Percentiles rank a stretch among this genome's conserved stretches.
Conservation (phyloP, 2,113 vertebrate species). For the Nothobranchius kuhntae region DNA sequence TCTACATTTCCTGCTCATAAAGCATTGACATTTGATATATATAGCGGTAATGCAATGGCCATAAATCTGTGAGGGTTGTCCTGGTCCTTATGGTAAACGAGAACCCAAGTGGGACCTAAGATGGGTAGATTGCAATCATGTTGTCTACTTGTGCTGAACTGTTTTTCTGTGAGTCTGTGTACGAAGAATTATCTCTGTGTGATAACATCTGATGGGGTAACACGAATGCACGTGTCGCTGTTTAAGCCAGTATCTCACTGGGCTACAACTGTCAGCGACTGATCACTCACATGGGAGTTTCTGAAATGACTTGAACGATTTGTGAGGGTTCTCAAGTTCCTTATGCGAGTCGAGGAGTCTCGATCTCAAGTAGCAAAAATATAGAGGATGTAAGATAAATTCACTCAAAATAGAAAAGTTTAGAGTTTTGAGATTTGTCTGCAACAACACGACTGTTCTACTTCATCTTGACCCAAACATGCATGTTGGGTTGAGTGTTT, state of each 20-base stretch:
- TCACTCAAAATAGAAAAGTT: too few species aligned
- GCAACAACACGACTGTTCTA: too few species aligned
- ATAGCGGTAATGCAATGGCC: not conserved
- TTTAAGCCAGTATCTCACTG: too few species aligned
- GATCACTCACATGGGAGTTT: too few species aligned
- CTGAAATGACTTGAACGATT: too few species aligned
- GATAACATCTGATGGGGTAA: not conserved
- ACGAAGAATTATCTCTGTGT: not conserved
- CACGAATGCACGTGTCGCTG: not conserved
- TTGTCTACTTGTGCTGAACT: not conserved
- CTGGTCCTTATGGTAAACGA: not conserved
- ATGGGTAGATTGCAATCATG: slow-evolving; percentile 2
- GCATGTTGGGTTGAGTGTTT: too few species aligned
- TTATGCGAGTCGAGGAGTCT: too few species aligned
- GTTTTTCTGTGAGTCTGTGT: not conserved
- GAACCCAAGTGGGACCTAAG: not conserved
- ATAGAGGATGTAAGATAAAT: too few species aligned
- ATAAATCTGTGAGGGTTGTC: not conserved
- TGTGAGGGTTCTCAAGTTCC: too few species aligned
- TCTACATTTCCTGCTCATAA: not conserved
- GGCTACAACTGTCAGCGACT: not conserved
- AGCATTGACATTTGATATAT: not conserved
- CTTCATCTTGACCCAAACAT: too few species aligned
- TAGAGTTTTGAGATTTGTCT: too few species aligned
- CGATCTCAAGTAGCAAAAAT: too few species aligned